Evolutionary conservation across 1,140 invertebrate genomes (phyloP).

Genomic region (Drosophila erecta): DNA sequence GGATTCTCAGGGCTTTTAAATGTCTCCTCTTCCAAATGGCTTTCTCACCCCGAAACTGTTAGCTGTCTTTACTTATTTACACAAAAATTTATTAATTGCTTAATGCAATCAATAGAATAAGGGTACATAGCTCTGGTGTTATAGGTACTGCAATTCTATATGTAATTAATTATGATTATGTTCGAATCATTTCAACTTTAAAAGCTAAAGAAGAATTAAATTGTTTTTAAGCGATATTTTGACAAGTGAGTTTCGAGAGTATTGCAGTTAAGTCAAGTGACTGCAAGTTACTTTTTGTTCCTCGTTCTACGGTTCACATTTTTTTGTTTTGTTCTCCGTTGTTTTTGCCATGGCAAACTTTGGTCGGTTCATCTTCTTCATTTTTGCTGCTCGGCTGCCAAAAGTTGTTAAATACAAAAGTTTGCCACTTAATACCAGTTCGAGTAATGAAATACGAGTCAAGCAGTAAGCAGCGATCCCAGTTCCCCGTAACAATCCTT

Average conservation of each 20-base stretch:
- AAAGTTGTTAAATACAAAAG: slow-evolving; percentile 83
- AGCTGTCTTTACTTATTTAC: slow-evolving; percentile 54
- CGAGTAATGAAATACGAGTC: slow-evolving; percentile 82
- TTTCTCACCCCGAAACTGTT: slow-evolving; percentile 20
- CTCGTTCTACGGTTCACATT: slow-evolving; percentile 12
- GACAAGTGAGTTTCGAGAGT: slow-evolving; percentile 12
- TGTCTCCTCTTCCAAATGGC: slow-evolving; percentile 44
- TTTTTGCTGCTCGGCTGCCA: slow-evolving; percentile 72
- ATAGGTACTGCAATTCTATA: too few species aligned
- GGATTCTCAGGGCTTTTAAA: slow-evolving; percentile 7
- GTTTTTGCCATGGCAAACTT: slow-evolving; percentile 53
- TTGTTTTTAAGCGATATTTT: neutral
- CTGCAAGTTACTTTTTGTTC: slow-evolving; percentile 65
- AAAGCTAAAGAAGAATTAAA: neutral
- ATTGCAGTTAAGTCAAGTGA: slow-evolving; percentile 77
- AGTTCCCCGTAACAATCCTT: slow-evolving; percentile 14
- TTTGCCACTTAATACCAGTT: slow-evolving; percentile 83
- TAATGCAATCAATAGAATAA: too few species aligned
- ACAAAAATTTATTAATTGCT: neutral
- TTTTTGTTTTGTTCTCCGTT: slow-evolving; percentile 26
- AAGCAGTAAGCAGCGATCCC: slow-evolving; percentile 42
- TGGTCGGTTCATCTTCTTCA: slow-evolving; percentile 61
- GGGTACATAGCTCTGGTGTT: too few species aligned
- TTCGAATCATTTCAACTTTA: too few species aligned
- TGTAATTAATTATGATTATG: too few species aligned